phyloP scores from a whole-genome alignment of 1,140 invertebrate species.

The Leptestheria dahalacensis region DNA sequence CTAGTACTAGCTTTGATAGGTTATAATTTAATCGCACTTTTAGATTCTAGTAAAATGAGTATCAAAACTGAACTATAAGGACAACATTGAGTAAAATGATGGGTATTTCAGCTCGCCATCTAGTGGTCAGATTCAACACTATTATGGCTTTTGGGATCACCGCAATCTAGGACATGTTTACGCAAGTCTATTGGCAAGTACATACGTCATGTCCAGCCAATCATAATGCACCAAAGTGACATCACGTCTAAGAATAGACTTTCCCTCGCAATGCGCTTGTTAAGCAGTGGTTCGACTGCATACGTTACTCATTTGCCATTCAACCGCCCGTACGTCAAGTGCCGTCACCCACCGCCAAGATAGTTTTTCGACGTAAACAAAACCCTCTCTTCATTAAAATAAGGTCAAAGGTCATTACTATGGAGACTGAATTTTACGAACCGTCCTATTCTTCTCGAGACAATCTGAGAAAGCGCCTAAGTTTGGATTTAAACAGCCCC shows the following conservation, averaged over 20 bases:
- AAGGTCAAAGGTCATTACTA: no score
- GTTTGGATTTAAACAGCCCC: slow-evolving; percentile 53
- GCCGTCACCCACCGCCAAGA: slow-evolving; percentile 12
- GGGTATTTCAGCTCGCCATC: not conserved
- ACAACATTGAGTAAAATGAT: not conserved
- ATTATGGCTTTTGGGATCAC: no score
- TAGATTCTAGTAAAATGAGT: no score
- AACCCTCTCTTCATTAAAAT: no score
- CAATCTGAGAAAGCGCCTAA: slow-evolving; percentile 43
- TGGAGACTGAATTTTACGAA: not conserved
- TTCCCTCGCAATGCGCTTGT: not conserved
- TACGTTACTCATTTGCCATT: not conserved
- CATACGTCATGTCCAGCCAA: not conserved
- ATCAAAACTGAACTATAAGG: no score
- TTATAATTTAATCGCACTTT: no score
- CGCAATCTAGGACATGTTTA: no score
- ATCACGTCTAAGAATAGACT: not conserved
- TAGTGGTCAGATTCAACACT: not conserved
- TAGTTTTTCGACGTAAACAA: no score
- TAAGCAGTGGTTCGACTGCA: not conserved
- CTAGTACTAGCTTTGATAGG: no score
- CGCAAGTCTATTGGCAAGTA: not conserved
- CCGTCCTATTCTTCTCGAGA: not conserved
- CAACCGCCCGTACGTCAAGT: no score
- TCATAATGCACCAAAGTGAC: not conserved